phyloP scores from a whole-genome alignment of 2,797 vertebrate genomes.

The Kryptopterus vitreolus region DNA sequence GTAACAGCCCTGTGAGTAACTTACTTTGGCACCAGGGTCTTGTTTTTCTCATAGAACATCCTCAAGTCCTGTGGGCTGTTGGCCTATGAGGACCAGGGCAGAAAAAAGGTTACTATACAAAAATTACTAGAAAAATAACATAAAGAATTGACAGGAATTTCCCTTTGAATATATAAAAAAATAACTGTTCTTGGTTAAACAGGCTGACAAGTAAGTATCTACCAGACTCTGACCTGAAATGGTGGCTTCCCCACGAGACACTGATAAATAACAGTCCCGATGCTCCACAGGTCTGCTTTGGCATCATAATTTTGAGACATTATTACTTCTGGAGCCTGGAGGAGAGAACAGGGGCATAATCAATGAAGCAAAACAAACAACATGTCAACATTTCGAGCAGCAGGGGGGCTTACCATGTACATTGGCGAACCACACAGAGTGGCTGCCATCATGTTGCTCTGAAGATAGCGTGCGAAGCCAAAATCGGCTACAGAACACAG shows the following conservation, averaged over 20 bases:
- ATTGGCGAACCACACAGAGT: slow-evolving; percentile 95
- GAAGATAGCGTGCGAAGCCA: slow-evolving; percentile 95
- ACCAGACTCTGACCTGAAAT: slow-evolving; percentile 82
- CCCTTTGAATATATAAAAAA: not conserved
- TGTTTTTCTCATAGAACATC: slow-evolving; percentile 98
- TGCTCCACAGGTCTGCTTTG: slow-evolving; percentile 96
- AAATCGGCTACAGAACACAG: slow-evolving; percentile 85
- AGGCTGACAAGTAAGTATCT: not conserved
- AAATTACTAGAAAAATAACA: not conserved
- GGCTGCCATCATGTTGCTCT: slow-evolving; percentile 99
- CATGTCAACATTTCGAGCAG: not conserved
- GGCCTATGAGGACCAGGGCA: slow-evolving; percentile 73
- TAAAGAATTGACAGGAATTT: not conserved
- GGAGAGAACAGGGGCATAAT: slow-evolving; percentile 11
- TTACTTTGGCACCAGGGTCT: slow-evolving; percentile 90
- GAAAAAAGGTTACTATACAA: not conserved
- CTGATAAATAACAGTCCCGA: slow-evolving; percentile 95
- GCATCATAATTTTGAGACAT: slow-evolving; percentile 98
- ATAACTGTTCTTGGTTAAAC: no score
- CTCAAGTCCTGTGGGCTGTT: slow-evolving; percentile 96
- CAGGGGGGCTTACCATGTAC: slow-evolving; percentile 88
- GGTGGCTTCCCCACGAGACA: slow-evolving; percentile 97
- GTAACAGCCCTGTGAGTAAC: slow-evolving; percentile 42
- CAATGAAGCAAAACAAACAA: not conserved
- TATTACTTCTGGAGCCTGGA: slow-evolving; percentile 94